phyloP scores from a whole-genome alignment of 2,888 invertebrate species.

The Lymantria dispar region DNA sequence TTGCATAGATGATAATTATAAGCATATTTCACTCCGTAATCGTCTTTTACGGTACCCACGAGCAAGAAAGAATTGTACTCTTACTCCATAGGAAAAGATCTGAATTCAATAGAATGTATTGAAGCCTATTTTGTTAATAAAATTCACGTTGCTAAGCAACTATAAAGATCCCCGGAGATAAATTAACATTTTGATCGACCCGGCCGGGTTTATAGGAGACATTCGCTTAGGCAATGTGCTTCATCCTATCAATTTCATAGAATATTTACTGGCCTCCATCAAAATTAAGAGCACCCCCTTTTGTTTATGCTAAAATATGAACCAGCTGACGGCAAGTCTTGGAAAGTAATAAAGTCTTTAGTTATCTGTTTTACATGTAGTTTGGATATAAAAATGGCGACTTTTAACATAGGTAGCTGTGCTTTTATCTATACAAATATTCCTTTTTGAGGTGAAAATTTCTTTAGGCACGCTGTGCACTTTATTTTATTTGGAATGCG shows the following conservation, averaged over 20 bases:
- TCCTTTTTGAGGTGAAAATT: too few relatives aligned
- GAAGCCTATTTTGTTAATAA: conserved; percentile 23
- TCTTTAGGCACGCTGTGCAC: too few relatives aligned
- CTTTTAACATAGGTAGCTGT: background rate
- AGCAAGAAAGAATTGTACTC: too few relatives aligned
- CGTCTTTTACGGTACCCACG: too few relatives aligned
- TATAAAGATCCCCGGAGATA: conserved; percentile 37
- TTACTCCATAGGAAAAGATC: too few relatives aligned
- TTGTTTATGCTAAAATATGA: conserved; percentile 26
- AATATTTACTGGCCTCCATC: conserved; percentile 35
- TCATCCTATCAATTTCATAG: conserved; percentile 40
- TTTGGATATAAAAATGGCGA: background rate
- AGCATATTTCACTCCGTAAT: too few relatives aligned
- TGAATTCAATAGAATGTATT: background rate
- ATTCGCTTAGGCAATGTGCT: conserved; percentile 34
- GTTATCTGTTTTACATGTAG: conserved; percentile 25
- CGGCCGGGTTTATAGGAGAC: conserved; percentile 28
- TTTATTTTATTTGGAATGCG: too few relatives aligned
- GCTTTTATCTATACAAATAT: background rate
- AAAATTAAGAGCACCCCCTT: conserved; percentile 30
- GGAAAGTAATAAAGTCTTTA: conserved; percentile 26
- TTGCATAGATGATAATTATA: too few relatives aligned
- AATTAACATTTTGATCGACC: conserved; percentile 44
- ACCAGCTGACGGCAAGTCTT: conserved; percentile 27
- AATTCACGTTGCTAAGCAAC: conserved; percentile 19